phyloP scores from a whole-genome alignment of 2,797 vertebrate species.

The Vultur gryphus region DNA sequence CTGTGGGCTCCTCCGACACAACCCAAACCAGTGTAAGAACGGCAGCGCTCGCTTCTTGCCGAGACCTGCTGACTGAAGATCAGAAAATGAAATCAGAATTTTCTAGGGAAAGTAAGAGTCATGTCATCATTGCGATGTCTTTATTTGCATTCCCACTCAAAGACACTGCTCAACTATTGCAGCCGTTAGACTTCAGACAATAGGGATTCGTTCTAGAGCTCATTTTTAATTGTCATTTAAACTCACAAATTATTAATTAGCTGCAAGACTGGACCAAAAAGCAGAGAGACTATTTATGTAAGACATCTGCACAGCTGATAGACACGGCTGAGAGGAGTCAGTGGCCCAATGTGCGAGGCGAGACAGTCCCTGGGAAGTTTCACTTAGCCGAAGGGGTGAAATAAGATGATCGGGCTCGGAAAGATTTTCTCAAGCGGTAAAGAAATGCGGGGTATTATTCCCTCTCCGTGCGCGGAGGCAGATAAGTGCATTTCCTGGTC shows the following conservation, averaged over 20 bases:
- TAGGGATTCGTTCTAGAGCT: background rate
- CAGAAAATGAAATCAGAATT: background rate
- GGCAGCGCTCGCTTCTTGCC: background rate
- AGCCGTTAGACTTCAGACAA: background rate
- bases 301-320: background rate
- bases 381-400: background rate
- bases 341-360: rapidly evolving
- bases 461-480: background rate
- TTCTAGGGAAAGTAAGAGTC: background rate
- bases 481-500: background rate
- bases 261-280: background rate
- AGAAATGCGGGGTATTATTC: background rate
- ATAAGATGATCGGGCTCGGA: rapidly evolving
- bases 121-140: rapidly evolving
- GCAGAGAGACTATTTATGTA: background rate
- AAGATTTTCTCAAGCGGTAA: background rate
- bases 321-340: background rate
- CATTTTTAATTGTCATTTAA: background rate
- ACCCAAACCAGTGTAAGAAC: rapidly evolving
- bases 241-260: background rate
- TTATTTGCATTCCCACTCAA: background rate
- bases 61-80: background rate
- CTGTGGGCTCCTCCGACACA: background rate
- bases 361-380: background rate
- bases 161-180: background rate